A percentile compares a stretch with the other conserved stretches of the same genome.
phyloP scores from a whole-genome alignment of 2,797 vertebrate genomes.

The Ara ararauna region DNA sequence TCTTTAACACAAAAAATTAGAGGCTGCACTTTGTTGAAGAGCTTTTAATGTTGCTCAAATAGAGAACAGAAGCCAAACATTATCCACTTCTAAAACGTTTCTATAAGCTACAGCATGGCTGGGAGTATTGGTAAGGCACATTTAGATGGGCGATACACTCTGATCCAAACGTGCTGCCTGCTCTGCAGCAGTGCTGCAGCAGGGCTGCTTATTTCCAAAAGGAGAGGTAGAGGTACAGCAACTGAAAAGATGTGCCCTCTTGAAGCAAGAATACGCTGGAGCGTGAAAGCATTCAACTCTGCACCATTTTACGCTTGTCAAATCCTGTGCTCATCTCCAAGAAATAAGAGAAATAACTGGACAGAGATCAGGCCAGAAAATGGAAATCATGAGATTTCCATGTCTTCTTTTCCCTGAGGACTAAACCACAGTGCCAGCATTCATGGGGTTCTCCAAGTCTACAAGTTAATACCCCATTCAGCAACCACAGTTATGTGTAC shows the following conservation, averaged over 20 bases:
- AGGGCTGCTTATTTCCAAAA: constrained; percentile 18
- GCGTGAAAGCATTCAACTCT: not conserved
- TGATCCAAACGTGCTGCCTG: not conserved
- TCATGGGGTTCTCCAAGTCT: not conserved
- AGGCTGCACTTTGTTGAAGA: not conserved
- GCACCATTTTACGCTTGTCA: not conserved
- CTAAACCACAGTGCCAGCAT: not conserved
- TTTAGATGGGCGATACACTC: not conserved
- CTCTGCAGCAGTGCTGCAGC: not conserved
- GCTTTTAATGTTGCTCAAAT: not conserved
- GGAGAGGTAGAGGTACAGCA: constrained; percentile 1
- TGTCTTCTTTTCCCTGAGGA: not conserved
- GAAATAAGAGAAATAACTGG: not conserved
- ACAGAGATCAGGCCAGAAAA: constrained; percentile 25
- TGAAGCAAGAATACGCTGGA: not conserved
- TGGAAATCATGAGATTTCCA: not conserved
- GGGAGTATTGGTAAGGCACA: not conserved
- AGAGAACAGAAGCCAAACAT: constrained; percentile 14
- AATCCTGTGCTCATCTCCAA: not conserved
- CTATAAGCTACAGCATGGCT: not conserved
- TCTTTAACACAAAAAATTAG: constrained; percentile 72
- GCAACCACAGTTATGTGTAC: not conserved
- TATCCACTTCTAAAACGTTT: not conserved
- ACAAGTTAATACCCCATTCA: not conserved
- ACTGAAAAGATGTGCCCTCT: not conserved